These are phyloP conservation scores for Cephus nigrinus DNA, from an alignment of 2,888 invertebrate species.

Conservation along the genomic window DNA sequence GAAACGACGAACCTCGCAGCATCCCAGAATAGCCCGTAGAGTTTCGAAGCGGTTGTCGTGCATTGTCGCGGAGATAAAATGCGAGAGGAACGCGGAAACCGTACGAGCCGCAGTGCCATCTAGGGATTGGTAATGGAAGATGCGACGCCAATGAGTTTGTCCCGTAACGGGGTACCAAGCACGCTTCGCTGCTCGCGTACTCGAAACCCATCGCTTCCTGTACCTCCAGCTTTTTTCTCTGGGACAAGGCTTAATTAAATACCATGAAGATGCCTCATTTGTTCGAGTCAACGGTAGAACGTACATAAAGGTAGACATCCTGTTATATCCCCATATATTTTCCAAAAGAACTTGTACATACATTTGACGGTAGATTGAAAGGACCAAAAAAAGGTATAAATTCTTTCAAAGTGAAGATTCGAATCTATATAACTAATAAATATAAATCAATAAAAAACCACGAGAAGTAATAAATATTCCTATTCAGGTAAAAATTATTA, in stretches of 20 bases:
- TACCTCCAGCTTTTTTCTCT: conserved; percentile 39
- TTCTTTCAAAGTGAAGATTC: background rate
- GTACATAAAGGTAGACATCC: background rate
- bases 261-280: conserved; percentile 16
- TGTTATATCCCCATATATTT: background rate
- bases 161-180: conserved; percentile 41
- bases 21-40: background rate
- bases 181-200: conserved; percentile 36
- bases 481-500: background rate
- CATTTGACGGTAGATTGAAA: background rate
- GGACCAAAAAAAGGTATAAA: background rate
- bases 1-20: background rate
- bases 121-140: conserved; percentile 20
- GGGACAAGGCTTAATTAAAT: conserved; percentile 41
- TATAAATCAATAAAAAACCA: background rate
- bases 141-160: conserved; percentile 40
- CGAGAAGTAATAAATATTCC: background rate
- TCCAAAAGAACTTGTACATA: background rate
- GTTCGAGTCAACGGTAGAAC: conserved; percentile 4
- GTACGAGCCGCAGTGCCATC: conserved; percentile 28
- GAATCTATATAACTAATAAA: background rate
- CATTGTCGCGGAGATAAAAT: conserved; percentile 28
- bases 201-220: conserved; percentile 49
- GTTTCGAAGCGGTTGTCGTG: conserved; percentile 2
- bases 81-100: conserved; percentile 3